Conservation (phyloP, 53 echinoderm and acorn worm genomes). For the Echinometra lucunter region DNA sequence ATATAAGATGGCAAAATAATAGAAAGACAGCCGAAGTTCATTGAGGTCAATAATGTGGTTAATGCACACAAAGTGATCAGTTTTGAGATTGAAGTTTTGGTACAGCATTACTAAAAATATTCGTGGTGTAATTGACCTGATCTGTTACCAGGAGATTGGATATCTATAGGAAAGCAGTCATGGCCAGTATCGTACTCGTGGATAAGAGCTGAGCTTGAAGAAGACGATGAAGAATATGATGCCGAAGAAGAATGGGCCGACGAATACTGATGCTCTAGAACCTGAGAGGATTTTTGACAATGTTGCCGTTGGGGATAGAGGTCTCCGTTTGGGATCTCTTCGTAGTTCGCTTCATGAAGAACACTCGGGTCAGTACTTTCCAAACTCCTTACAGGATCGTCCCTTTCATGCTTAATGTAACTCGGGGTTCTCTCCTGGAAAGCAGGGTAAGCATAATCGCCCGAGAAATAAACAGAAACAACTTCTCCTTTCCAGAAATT, state of each 20-base stretch:
- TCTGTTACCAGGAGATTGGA: too few relatives aligned
- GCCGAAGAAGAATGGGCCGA: not conserved
- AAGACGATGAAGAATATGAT: not conserved
- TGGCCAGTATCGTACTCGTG: not conserved
- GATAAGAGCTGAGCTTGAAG: not conserved
- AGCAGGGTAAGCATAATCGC: conserved; percentile 16
- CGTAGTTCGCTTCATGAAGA: not conserved
- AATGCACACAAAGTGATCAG: too few relatives aligned
- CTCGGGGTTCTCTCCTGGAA: not conserved
- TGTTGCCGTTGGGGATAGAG: not conserved
- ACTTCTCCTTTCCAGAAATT: not conserved
- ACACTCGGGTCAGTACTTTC: not conserved
- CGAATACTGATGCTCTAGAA: not conserved
- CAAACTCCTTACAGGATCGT: not conserved
- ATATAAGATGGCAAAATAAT: too few relatives aligned
- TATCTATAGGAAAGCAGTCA: not conserved
- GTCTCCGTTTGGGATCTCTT: not conserved
- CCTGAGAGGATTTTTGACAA: not conserved
- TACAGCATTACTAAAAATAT: not conserved
- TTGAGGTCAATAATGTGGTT: too few relatives aligned
- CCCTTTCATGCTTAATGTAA: not conserved
- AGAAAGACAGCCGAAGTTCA: too few relatives aligned
- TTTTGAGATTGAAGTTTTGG: not conserved
- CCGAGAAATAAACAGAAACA: not conserved
- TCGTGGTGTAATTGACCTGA: not conserved